Evolutionary conservation across 2,113 vertebrate genomes (phyloP).

Genomic region (Sphyrna mokarran): DNA sequence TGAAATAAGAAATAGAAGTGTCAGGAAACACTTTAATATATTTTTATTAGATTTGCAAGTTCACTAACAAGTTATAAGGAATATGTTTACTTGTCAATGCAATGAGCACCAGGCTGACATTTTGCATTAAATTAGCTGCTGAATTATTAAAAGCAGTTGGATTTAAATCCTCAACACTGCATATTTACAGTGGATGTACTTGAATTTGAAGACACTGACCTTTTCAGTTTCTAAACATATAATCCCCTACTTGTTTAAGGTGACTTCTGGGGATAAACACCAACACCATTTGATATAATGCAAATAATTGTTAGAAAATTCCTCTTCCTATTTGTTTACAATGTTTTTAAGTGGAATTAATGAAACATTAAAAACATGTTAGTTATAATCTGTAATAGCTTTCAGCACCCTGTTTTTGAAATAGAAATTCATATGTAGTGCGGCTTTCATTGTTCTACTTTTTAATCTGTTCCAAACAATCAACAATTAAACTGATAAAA

Average conservation of each 20-base stretch:
- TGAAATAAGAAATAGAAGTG: slow-evolving; percentile 25
- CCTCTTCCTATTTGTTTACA: not conserved
- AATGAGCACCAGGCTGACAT: not conserved
- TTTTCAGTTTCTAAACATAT: not conserved
- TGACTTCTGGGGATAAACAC: not conserved
- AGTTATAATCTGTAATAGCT: not conserved
- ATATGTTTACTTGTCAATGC: too few species aligned
- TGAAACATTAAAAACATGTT: not conserved
- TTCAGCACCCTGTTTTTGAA: not conserved
- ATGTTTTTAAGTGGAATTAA: not conserved
- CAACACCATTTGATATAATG: not conserved
- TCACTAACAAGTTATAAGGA: not conserved
- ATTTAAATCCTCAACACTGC: not conserved
- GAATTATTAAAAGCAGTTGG: not conserved
- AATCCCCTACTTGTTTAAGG: not conserved
- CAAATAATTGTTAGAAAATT: not conserved
- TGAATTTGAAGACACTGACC: not conserved
- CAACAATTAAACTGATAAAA: not conserved
- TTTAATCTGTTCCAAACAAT: not conserved
- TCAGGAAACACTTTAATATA: slow-evolving; percentile 33
- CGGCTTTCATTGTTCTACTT: not conserved
- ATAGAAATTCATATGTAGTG: not conserved
- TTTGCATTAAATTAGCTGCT: not conserved
- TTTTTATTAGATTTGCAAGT: not conserved
- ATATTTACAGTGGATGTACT: not conserved